Conservation (phyloP, 2,888 invertebrate species). For the Monoplex corrugatus region DNA sequence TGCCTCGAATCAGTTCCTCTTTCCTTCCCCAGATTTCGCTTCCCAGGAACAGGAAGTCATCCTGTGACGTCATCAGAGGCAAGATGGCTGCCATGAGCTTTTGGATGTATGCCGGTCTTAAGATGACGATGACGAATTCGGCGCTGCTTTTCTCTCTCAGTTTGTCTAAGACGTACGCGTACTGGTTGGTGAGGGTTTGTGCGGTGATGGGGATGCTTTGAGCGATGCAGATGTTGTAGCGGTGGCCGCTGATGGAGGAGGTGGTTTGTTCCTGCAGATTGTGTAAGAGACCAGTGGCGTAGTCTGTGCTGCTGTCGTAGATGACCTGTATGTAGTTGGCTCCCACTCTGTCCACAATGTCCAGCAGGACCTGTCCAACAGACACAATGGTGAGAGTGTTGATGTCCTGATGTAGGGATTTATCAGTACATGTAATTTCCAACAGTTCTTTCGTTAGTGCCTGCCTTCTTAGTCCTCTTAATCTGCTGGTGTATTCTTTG, state of each 20-base stretch:
- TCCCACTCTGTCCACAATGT: slow-evolving; percentile 44
- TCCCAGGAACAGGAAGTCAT: slow-evolving; percentile 31
- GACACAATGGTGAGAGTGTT: too few relatives aligned
- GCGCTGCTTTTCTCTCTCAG: slow-evolving; percentile 20
- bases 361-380: slow-evolving; percentile 52
- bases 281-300: background rate
- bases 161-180: slow-evolving; percentile 7
- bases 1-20: background rate
- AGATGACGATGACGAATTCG: slow-evolving; percentile 16
- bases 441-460: too few relatives aligned
- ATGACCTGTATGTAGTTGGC: slow-evolving; percentile 54
- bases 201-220: slow-evolving; percentile 35
- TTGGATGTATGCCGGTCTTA: background rate
- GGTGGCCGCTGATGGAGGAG: too few relatives aligned
- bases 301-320: slow-evolving; percentile 48
- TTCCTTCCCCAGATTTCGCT: slow-evolving; percentile 20
- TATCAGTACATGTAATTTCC: too few relatives aligned
- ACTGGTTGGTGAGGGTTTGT: background rate
- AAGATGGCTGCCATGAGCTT: slow-evolving; percentile 35
- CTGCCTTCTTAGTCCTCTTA: too few relatives aligned
- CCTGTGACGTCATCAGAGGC: slow-evolving; percentile 1
- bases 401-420: too few relatives aligned
- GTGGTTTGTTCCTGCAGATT: background rate
- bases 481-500: too few relatives aligned
- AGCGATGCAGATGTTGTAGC: slow-evolving; percentile 37